Base-by-base conservation (phyloP, 1,140 invertebrate species). In the Aphelinus atriplicis region DNA sequence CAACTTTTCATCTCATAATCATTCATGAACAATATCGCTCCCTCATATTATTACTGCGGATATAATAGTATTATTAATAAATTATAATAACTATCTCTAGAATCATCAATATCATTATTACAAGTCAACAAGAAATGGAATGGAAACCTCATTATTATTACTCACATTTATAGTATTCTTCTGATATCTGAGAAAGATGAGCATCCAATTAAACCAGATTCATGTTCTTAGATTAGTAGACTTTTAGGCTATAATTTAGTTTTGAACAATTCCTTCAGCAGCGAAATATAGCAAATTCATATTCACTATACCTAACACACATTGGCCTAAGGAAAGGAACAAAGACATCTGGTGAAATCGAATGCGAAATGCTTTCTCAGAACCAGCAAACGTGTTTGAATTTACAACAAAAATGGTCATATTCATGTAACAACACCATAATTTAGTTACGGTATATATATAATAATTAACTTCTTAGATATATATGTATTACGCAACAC, bases 121-220 rank as follows among this genome's bases (percentile, higher is more conserved):
- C 79, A 80, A 81, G 77, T 84, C 81, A 85, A 84, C 83, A 84
- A 84, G 83, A 80, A 84, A 84, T 84, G 84, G 78, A 79, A 80
- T 80, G 77, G 71, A 80, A 77, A 81, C 79, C 74, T 79, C 61
- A 47, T 45, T 45, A 9, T 63, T 10, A 47, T 47, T 10, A 9
- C 43, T 47, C 46, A 57, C 43, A 46, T 48, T 72, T 26, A 26
- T 26, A 26, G 26, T 26, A 26, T 26, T 26, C 57, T 64, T 9
- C 46, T 9, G 51, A 65, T 42, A 57, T 10, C 3, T 65, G 26
- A 55, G 45, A 48, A 48, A 65, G 51, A 57, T 1, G 50, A 51
- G 62, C 63, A 73, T 73, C 62, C 73, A 6, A 61, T 55, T 43
- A 60, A 70, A 9, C 62, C 64, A 45, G 69, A 64, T 62, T 63